Percentiles rank a stretch among this genome's conserved stretches.
phyloP scores from a whole-genome alignment of 2,113 vertebrate genomes.

The Passer montanus region DNA sequence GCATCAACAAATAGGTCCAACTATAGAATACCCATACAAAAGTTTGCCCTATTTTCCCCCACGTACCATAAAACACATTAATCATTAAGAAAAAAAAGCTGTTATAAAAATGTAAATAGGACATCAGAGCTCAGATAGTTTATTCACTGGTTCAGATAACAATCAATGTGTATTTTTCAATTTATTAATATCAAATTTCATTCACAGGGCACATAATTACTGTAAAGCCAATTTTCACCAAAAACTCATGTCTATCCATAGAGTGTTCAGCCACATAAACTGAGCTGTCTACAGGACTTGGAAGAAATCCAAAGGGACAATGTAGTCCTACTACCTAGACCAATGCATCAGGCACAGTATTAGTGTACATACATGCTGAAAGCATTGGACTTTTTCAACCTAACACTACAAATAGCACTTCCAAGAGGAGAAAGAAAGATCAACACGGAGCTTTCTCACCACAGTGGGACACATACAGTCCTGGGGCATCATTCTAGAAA shows the following conservation, averaged over 20 bases:
- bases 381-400: neutral
- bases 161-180: neutral
- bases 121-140: neutral
- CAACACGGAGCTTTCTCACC: neutral
- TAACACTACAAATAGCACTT: neutral
- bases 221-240: neutral
- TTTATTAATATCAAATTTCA: neutral
- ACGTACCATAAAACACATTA: neutral
- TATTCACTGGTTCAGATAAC: neutral
- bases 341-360: neutral
- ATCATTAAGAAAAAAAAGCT: neutral
- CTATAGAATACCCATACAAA: neutral
- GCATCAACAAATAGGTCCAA: neutral
- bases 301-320: neutral
- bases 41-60: neutral
- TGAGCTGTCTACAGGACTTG: neutral
- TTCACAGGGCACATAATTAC: neutral
- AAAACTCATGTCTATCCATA: neutral
- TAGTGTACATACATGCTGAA: neutral
- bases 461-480: accelerated
- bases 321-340: neutral
- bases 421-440: neutral
- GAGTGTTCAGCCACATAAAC: neutral
- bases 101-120: neutral
- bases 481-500: neutral